Conservation (phyloP, 2,113 vertebrate species). For the Thunnus maccoyii region DNA sequence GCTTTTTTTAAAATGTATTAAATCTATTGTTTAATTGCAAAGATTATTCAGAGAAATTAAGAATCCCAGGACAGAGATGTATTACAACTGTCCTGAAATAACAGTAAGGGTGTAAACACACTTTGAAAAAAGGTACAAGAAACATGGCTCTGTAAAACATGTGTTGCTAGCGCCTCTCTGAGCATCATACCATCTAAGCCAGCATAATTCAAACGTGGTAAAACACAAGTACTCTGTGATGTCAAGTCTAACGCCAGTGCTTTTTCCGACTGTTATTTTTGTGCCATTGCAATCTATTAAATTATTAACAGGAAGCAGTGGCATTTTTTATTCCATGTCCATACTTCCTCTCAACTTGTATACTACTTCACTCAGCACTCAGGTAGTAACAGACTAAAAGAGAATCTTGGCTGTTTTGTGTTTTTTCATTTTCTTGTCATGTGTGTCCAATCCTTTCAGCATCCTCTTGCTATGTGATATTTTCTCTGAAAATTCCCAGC, state of each 20-base stretch:
- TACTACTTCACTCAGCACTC: conserved; percentile 61
- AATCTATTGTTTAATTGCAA: conserved; percentile 3
- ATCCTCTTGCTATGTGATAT: conserved; percentile 39
- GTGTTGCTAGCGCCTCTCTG: conserved; percentile 43
- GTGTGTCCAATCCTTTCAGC: conserved; percentile 50
- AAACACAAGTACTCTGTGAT: conserved; percentile 57
- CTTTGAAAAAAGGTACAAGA: conserved; percentile 23
- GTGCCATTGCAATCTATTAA: conserved; percentile 76
- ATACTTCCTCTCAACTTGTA: conserved; percentile 54
- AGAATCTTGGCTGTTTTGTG: conserved; percentile 29
- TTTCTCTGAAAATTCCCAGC: conserved; percentile 58
- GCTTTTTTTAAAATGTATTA: not conserved
- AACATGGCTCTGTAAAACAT: conserved; percentile 7
- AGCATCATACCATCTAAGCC: conserved; percentile 30
- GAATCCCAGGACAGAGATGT: not conserved
- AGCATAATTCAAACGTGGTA: conserved; percentile 53
- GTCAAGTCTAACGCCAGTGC: conserved; percentile 39
- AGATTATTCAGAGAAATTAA: not conserved
- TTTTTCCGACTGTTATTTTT: conserved; percentile 75
- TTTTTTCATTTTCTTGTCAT: conserved; percentile 46
- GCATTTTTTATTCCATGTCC: conserved; percentile 72
- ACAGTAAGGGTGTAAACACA: conserved; percentile 5
- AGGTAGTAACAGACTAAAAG: conserved; percentile 55
- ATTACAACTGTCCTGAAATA: conserved; percentile 3
- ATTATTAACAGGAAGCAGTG: conserved; percentile 77